Conservation (phyloP, 2,888 invertebrate genomes). For the Heterodera filipjevi region DNA sequence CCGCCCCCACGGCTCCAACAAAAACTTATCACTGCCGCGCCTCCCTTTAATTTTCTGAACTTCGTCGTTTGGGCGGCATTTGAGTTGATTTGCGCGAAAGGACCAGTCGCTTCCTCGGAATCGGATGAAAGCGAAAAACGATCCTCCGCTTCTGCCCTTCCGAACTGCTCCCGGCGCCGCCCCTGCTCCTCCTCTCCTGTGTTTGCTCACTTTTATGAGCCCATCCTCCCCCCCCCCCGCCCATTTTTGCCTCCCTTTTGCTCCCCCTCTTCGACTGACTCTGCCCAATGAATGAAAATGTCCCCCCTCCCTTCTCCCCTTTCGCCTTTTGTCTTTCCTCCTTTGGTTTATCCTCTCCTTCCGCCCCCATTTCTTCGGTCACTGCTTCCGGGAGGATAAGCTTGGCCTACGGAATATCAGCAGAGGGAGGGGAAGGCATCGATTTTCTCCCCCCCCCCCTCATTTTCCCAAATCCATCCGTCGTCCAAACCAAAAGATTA, state of each 20-base stretch:
- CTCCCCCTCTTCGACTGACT: background rate
- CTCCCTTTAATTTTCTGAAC: background rate
- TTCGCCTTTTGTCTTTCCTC: background rate
- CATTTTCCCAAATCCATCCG: background rate
- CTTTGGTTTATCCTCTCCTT: background rate
- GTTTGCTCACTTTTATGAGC: conserved; percentile 20
- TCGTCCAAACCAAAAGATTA: background rate
- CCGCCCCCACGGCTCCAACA: background rate
- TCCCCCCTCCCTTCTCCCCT: background rate
- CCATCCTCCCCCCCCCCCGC: background rate
- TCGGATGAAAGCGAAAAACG: conserved; percentile 14
- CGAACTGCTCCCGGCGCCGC: background rate
- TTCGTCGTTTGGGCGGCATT: background rate
- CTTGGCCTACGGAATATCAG: conserved; percentile 2
- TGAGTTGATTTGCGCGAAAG: background rate
- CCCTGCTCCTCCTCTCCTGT: background rate
- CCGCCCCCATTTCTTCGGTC: conserved; percentile 7
- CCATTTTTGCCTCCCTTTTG: conserved; percentile 10
- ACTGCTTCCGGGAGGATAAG: conserved; percentile 10
- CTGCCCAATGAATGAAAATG: conserved; percentile 9
- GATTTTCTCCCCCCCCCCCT: conserved; percentile 2
- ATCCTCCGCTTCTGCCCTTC: conserved; percentile 4
- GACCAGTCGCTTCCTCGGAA: background rate
- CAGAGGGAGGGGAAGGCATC: conserved; percentile 2
- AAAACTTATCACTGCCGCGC: background rate